These are phyloP conservation scores for Mastomys natalensis DNA, from an alignment of 2,113 vertebrate genomes.

Conservation along the genomic window DNA sequence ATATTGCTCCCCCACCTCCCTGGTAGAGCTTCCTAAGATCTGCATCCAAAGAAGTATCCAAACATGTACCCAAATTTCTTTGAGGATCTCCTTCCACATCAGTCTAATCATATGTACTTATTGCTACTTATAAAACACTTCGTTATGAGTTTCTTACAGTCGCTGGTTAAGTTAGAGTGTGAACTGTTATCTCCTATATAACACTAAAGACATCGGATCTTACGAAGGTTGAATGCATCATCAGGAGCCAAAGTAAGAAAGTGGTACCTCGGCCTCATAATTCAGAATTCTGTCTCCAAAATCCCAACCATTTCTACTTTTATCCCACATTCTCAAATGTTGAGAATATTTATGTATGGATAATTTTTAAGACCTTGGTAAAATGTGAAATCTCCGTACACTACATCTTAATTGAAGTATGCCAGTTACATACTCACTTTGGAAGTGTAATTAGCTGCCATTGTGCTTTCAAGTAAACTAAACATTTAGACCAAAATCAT, in stretches of 20 bases:
- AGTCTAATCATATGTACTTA: neutral
- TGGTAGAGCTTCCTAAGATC: neutral
- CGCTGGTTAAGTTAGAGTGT: neutral
- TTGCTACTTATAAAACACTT: neutral
- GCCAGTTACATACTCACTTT: neutral
- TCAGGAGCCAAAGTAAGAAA: neutral
- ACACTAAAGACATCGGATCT: neutral
- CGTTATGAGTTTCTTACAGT: neutral
- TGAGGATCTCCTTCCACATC: neutral
- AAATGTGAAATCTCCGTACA: neutral
- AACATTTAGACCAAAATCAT: constrained; percentile 52
- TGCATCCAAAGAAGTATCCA: neutral
- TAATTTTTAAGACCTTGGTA: neutral
- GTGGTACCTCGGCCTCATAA: neutral
- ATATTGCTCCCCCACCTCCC: neutral
- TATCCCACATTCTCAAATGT: neutral
- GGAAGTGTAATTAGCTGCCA: constrained; percentile 30
- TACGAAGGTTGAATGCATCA: neutral
- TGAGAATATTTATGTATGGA: neutral
- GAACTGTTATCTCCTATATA: neutral
- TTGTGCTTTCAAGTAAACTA: constrained; percentile 57
- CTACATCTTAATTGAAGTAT: constrained; percentile 22
- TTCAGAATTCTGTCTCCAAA: constrained; percentile 37
- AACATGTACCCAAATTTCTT: neutral
- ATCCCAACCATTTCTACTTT: neutral